phyloP scores from a whole-genome alignment of 2,113 vertebrate genomes.

The Azemiops feae region DNA sequence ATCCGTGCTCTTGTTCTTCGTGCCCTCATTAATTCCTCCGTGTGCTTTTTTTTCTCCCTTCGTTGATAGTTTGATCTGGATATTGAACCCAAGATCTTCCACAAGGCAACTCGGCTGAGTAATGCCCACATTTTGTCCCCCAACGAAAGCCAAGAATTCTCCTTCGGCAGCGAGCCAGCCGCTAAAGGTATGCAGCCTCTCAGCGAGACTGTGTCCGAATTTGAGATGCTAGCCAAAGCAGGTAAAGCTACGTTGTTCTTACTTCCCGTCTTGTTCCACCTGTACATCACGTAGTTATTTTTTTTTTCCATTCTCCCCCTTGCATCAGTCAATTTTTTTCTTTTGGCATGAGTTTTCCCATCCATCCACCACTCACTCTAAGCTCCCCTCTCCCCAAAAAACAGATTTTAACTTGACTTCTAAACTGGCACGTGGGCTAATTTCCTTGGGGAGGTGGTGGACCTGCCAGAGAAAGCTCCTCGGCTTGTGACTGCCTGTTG shows the following conservation, averaged over 20 bases:
- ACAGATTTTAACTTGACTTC: neutral
- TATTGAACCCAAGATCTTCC: conserved; percentile 85
- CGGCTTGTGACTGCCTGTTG: neutral
- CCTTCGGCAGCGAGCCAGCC: conserved; percentile 81
- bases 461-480: neutral
- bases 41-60: neutral
- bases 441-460: neutral
- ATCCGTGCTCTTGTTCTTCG: neutral
- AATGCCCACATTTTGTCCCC: conserved; percentile 55
- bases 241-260: conserved; percentile 63
- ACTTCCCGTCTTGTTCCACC: conserved; percentile 2
- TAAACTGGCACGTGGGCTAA: neutral
- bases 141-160: conserved; percentile 87
- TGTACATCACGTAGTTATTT: neutral
- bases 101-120: conserved; percentile 75
- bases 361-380: neutral
- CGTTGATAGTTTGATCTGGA: conserved; percentile 89
- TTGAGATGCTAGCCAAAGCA: conserved; percentile 78
- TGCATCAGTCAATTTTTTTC: neutral
- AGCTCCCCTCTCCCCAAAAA: neutral
- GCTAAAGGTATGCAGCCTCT: conserved; percentile 87
- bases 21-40: neutral
- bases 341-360: neutral
- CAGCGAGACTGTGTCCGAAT: conserved; percentile 74
- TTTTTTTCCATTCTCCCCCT: neutral